These are phyloP conservation scores for Sinodicranocentrus sp. DNA, from an alignment of 2,888 invertebrate genomes.

Conservation along the genomic window DNA sequence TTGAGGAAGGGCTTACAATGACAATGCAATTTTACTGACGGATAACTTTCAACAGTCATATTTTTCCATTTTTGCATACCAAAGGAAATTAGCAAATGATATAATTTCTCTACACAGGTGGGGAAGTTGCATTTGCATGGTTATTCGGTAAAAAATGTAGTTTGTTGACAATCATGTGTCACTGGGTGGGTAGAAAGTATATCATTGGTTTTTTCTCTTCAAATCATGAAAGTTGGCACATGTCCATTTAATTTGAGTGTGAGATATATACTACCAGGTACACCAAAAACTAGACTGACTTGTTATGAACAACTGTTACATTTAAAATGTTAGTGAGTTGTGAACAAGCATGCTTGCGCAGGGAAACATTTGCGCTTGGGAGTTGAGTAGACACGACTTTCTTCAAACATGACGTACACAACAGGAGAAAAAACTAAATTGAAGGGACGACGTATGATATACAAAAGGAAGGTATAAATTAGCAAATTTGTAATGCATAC, in stretches of 20 bases:
- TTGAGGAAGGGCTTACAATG: neutral
- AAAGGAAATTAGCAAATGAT: too few species aligned
- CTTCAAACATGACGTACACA: conserved; percentile 3
- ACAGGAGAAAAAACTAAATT: neutral
- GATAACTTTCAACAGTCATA: too few species aligned
- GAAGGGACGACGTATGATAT: conserved; percentile 2
- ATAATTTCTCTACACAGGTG: too few species aligned
- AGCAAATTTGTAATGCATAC: neutral
- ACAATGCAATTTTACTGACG: too few species aligned
- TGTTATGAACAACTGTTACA: neutral
- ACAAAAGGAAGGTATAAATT: conserved; percentile 1
- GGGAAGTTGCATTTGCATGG: too few species aligned
- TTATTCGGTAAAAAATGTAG: too few species aligned
- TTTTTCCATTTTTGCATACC: too few species aligned
- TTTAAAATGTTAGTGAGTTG: too few species aligned
- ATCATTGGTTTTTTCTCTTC: neutral
- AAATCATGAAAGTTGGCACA: conserved; percentile 3
- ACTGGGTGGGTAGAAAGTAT: neutral
- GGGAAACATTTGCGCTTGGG: too few species aligned
- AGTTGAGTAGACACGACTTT: conserved; percentile 8
- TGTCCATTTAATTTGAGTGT: neutral
- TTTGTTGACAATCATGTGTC: too few species aligned
- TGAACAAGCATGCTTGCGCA: too few species aligned
- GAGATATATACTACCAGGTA: neutral
- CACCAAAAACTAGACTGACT: neutral